A percentile compares a stretch with the other conserved stretches of the same genome.
These are phyloP conservation scores for Plusia festucae DNA, from an alignment of 2,888 invertebrate genomes.

Conservation along the genomic window DNA sequence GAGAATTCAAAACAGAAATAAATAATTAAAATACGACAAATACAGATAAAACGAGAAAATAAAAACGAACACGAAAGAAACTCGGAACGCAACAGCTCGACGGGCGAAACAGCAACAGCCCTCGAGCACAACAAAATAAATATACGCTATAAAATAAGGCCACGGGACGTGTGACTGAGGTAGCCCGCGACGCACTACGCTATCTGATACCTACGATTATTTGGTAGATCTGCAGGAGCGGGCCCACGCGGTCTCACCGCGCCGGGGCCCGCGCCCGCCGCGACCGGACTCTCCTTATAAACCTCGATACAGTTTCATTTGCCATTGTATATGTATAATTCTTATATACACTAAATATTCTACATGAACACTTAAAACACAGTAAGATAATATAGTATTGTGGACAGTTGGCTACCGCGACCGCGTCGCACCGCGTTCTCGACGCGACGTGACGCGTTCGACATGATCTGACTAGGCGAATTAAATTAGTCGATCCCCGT, in stretches of 20 bases:
- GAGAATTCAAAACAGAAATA: conserved; percentile 85
- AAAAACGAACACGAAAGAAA: conserved; percentile 85
- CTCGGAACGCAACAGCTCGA: conserved; percentile 84
- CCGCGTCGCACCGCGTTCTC: conserved; percentile 67
- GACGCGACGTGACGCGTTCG: conserved; percentile 72
- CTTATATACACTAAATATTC: conserved; percentile 85
- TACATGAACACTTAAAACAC: conserved; percentile 87
- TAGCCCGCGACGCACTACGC: conserved; percentile 86
- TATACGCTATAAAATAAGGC: conserved; percentile 83
- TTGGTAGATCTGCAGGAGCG: conserved; percentile 64
- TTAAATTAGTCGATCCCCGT: conserved; percentile 77
- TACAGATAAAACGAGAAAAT: conserved; percentile 81
- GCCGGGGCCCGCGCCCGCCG: conserved; percentile 56
- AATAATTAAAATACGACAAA: conserved; percentile 84
- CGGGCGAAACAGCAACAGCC: conserved; percentile 88
- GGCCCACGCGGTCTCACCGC: conserved; percentile 60
- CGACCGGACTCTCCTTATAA: conserved; percentile 61
- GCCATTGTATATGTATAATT: conserved; percentile 80
- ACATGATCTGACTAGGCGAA: conserved; percentile 85
- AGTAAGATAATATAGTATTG: conserved; percentile 81
- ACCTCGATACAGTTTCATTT: conserved; percentile 64
- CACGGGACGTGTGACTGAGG: conserved; percentile 88
- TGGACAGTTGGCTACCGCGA: conserved; percentile 83
- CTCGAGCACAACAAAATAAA: conserved; percentile 87
- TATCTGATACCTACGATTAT: conserved; percentile 70